phyloP scores from a whole-genome alignment of 2,888 invertebrate species.

The Neoitamus cyanurus region DNA sequence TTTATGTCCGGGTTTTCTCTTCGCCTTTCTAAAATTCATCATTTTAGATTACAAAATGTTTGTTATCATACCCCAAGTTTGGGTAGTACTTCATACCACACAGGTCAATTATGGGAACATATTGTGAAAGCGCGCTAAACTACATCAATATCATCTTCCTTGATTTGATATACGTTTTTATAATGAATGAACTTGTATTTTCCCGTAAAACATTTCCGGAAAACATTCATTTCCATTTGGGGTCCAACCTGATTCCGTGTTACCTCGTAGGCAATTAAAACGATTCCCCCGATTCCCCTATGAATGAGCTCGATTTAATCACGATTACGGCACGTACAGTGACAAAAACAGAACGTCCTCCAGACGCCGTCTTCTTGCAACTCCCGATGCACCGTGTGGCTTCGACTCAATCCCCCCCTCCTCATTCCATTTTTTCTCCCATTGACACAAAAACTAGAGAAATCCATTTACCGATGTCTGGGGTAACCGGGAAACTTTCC shows the following conservation, averaged over 20 bases:
- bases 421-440: not conserved
- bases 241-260: not conserved
- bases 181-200: not conserved
- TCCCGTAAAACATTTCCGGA: not conserved
- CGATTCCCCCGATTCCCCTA: not conserved
- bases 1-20: no score
- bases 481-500: not conserved
- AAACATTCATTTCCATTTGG: not conserved
- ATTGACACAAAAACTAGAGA: slow-evolving; percentile 33
- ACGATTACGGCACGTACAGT: not conserved
- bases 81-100: no score
- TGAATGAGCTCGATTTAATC: not conserved
- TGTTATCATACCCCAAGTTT: no score
- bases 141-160: not conserved
- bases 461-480: slow-evolving; percentile 33
- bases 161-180: not conserved
- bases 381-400: not conserved
- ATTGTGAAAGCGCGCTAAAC: no score
- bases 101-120: no score
- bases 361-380: not conserved
- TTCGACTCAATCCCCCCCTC: not conserved
- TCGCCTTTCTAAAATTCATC: no score
- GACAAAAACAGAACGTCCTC: not conserved
- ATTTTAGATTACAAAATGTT: no score
- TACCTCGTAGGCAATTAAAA: not conserved